Evolutionary conservation across 2,797 vertebrate species (phyloP), one percentile per base, ranked within the genome.

Genomic region (Oreochromis mossambicus): DNA sequence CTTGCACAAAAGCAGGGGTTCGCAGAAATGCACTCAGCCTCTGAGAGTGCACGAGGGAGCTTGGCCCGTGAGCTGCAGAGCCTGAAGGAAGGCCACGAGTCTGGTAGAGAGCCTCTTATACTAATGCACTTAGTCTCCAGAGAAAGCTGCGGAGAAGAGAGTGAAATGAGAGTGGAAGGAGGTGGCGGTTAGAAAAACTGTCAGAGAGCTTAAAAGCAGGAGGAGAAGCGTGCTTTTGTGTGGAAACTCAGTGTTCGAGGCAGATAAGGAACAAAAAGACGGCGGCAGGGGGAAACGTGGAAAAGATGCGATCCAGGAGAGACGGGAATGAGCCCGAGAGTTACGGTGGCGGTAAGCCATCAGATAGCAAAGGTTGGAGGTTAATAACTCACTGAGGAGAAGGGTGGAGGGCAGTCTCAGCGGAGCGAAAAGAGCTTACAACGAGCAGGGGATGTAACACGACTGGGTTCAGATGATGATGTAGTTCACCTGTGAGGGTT

Each of bases 71-170:
- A 77, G 79, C 81, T 75, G 7, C 76, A 58, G 79, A 83, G 78
- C 55, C 84, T 77, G 83, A 78, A 87, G 80, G 80, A 80, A 77
- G 83, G 81, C 68, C 26, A 15, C 7, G 41, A 89, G 68, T 78
- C 68, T 38, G 82, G 38, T 21, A 70, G 82, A 85, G 85, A 83
- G 86, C 81, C 89, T 91, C 92, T 94, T 86, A 85, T 86, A 75
- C 88, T 94, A 91, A 93, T 92, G 90, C 85, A 87, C 86, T 90
- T 58, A 36, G 80, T 90, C 90, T 86, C 93, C 51, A 84, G 91
- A 87, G 92, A 61, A 78, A 26, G 77, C 73, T 7, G 1, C 26
- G 4, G 63, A 66, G 80, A 32, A 15, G 54, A 24, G 24, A 5
- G 3, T 0, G 10, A 3, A 7, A 6, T 6, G 46, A 19, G 26